Evolutionary conservation across 2,888 invertebrate species (phyloP).

Genomic region (Ptychoptera albimana): DNA sequence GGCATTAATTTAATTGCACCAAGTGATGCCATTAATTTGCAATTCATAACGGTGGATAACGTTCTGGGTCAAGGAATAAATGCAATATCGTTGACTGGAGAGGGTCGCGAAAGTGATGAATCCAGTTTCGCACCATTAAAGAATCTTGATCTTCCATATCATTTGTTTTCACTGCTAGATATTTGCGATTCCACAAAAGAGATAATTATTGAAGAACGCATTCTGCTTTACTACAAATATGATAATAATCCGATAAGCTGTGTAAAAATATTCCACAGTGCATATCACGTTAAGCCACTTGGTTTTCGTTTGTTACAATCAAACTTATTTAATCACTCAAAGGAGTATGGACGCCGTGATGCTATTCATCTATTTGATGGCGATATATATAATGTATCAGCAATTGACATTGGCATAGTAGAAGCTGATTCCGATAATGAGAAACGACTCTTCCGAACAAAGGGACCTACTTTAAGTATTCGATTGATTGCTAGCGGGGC

Average conservation of each 20-base stretch:
- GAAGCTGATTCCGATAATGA: constrained; percentile 54
- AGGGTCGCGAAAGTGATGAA: constrained; percentile 72
- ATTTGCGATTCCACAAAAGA: constrained; percentile 93
- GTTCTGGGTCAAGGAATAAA: constrained; percentile 83
- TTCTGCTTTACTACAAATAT: constrained; percentile 91
- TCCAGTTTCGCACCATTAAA: constrained; percentile 80
- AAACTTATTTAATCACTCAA: constrained; percentile 78
- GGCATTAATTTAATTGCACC: constrained; percentile 88
- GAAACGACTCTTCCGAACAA: constrained; percentile 58
- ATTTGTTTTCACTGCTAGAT: constrained; percentile 85
- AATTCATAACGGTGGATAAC: constrained; percentile 57
- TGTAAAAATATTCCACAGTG: constrained; percentile 88
- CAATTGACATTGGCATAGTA: constrained; percentile 52
- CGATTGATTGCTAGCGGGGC: constrained; percentile 91
- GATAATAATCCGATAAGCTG: constrained; percentile 93
- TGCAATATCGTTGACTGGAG: constrained; percentile 80
- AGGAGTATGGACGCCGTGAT: constrained; percentile 66
- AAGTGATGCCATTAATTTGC: constrained; percentile 59
- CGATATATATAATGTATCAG: constrained; percentile 75
- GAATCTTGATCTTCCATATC: constrained; percentile 69
- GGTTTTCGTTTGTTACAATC: constrained; percentile 82
- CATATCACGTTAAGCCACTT: constrained; percentile 69
- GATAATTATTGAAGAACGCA: constrained; percentile 73
- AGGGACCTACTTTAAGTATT: constrained; percentile 68
- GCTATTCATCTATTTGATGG: constrained; percentile 81